Base-by-base conservation (phyloP, 1,140 invertebrate species). In the Apolygus lucorum region DNA sequence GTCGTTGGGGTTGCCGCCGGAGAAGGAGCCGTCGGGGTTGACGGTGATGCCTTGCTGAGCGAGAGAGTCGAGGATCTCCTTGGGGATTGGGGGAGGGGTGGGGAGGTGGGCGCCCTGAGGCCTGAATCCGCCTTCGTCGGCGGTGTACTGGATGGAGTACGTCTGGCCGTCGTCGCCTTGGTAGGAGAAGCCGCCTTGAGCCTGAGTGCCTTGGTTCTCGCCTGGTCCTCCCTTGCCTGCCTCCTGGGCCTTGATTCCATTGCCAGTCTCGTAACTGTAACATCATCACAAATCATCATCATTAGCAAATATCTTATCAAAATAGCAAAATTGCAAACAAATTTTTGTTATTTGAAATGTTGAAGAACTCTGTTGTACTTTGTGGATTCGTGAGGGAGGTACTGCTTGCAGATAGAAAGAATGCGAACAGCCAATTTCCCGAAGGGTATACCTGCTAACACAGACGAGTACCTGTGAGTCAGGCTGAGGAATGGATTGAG, bases 231-330 rank as follows among this genome's bases (percentile, higher is more conserved):
- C 91, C 67, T 91, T 79, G 69, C 91, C 91, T 72, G 85, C 83
- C 79, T 93, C 91, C 79, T 92, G 84, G 22, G 90, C 88, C 2
- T 87, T 79, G 72, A 93, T 93, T 76, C 91, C 88, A 79, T 94
- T 92, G 2, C 88, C 90, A 70, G 91, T 92, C 79, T 93, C 90
- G 79, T 90, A 92, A 72, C 89, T 90, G n/a, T n/a, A n/a, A n/a
- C n/a, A n/a, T 79, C 69, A 84, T 80, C 63, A 75, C 76, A 75
- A 74, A 75, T n/a, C n/a, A n/a, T n/a, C n/a, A n/a, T n/a, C n/a
- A n/a, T n/a, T n/a, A n/a, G n/a, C n/a, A n/a, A n/a, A n/a, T n/a
- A n/a, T n/a, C n/a, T n/a, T n/a, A n/a, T n/a, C n/a, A 75, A 74
- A 69, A 68, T 27, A 65, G 59, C 17, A 42, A 49, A 67, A 67